These are phyloP conservation scores for Microctonus hyperodae DNA, from an alignment of 2,888 invertebrate species.

Conservation along the genomic window DNA sequence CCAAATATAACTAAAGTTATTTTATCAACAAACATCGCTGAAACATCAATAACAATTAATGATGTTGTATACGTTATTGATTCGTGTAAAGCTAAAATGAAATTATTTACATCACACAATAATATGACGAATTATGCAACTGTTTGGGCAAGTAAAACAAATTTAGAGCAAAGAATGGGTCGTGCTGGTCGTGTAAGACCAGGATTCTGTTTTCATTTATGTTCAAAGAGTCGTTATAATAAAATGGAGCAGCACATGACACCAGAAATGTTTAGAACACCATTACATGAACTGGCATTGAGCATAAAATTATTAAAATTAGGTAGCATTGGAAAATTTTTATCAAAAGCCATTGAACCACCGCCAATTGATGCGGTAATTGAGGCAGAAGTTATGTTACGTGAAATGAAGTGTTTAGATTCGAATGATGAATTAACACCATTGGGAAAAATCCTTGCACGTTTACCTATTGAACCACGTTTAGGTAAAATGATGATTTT, in stretches of 20 bases:
- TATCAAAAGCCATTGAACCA: conserved; percentile 95
- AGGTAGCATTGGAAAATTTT: conserved; percentile 92
- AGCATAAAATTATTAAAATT: conserved; percentile 89
- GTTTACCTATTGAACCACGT: conserved; percentile 94
- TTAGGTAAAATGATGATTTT: conserved; percentile 97
- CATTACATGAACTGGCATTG: conserved; percentile 92
- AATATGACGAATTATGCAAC: conserved; percentile 99
- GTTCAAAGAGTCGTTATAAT: conserved; percentile 77
- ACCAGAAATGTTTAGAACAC: conserved; percentile 98
- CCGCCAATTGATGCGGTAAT: conserved; percentile 98
- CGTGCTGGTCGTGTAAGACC: conserved; percentile 94
- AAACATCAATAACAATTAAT: conserved; percentile 97
- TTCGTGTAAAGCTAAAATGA: conserved; percentile 96
- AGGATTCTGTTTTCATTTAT: conserved; percentile 94
- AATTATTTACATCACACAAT: conserved; percentile 96
- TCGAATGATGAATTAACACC: conserved; percentile 87
- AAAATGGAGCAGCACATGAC: conserved; percentile 88
- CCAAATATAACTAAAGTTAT: conserved; percentile 90
- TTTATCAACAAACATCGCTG: conserved; percentile 97
- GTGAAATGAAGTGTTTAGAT: conserved; percentile 93
- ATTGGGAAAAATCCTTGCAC: conserved; percentile 90
- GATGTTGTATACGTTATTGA: conserved; percentile 99
- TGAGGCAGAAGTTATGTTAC: conserved; percentile 86
- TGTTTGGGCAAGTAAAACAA: conserved; percentile 94
- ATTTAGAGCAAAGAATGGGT: conserved; percentile 93